Evolutionary conservation across 2,888 invertebrate genomes (phyloP).

Genomic region (Caenorhabditis angaria): DNA sequence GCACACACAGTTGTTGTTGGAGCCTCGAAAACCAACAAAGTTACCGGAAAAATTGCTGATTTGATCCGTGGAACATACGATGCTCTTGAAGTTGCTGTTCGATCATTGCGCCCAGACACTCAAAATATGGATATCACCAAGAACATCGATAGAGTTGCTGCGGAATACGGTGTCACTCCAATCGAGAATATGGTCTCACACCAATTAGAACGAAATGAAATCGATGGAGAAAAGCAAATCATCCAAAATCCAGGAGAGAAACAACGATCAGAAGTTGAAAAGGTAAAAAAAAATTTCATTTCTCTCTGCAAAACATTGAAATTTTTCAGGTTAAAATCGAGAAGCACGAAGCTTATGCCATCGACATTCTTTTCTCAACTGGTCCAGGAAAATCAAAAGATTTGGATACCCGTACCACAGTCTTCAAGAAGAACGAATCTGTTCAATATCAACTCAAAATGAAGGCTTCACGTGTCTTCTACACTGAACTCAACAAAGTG

Average conservation of each 20-base stretch:
- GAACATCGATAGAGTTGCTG: constrained; percentile 76
- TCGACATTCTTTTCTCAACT: constrained; percentile 95
- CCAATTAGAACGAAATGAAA: constrained; percentile 81
- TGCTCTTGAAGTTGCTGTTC: constrained; percentile 92
- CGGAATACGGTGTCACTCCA: constrained; percentile 93
- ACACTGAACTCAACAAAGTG: constrained; percentile 75
- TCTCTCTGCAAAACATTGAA: neutral
- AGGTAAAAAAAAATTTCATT: constrained; percentile 77
- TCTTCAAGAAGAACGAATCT: constrained; percentile 97
- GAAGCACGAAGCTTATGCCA: constrained; percentile 94
- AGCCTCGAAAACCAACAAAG: constrained; percentile 77
- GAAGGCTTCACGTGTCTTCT: constrained; percentile 86
- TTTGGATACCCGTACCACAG: constrained; percentile 91
- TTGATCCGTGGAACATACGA: constrained; percentile 92
- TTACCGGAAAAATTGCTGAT: constrained; percentile 90
- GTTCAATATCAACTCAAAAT: constrained; percentile 90
- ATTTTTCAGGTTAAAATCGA: constrained; percentile 78
- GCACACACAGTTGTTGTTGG: constrained; percentile 94
- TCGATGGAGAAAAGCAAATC: constrained; percentile 94
- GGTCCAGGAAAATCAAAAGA: constrained; percentile 91
- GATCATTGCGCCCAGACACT: constrained; percentile 86
- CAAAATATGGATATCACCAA: constrained; percentile 68
- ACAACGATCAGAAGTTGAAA: constrained; percentile 89
- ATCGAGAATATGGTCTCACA: constrained; percentile 86
- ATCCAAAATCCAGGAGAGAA: constrained; percentile 94